phyloP scores from a whole-genome alignment of 2,888 invertebrate genomes.

The Choreutis nemorana region DNA sequence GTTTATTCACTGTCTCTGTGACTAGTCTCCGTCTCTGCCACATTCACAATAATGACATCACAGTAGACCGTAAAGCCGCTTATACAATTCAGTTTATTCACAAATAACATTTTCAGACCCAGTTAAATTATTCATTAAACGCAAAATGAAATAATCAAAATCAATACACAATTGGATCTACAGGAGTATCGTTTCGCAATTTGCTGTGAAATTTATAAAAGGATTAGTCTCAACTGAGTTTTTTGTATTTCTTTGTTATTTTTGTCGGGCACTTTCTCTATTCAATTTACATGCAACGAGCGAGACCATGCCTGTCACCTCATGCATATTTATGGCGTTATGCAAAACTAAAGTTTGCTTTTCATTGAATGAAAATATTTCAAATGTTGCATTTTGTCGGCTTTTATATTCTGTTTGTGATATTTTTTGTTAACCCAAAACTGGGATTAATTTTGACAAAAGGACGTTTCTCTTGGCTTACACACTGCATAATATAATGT shows the following conservation, averaged over 20 bases:
- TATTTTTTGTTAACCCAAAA: too few species aligned
- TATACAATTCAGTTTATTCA: neutral
- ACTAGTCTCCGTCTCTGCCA: too few species aligned
- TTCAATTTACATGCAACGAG: slow-evolving; percentile 46
- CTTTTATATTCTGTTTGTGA: slow-evolving; percentile 8
- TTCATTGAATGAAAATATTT: slow-evolving; percentile 44
- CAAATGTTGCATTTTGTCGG: slow-evolving; percentile 14
- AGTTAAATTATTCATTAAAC: neutral
- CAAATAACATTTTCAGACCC: too few species aligned
- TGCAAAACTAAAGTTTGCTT: slow-evolving; percentile 47
- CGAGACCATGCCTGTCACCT: slow-evolving; percentile 31
- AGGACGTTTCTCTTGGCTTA: too few species aligned
- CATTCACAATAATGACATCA: too few species aligned
- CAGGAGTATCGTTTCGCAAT: too few species aligned
- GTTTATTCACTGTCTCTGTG: too few species aligned
- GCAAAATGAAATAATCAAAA: neutral
- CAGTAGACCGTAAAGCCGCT: neutral
- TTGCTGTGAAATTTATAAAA: too few species aligned
- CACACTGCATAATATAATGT: too few species aligned
- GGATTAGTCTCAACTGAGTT: slow-evolving; percentile 36
- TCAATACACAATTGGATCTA: slow-evolving; percentile 2
- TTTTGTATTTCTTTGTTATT: slow-evolving; percentile 44
- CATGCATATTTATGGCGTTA: slow-evolving; percentile 56
- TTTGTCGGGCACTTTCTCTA: slow-evolving; percentile 35
- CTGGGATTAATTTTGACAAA: too few species aligned